Evolutionary conservation across 2,888 invertebrate genomes (phyloP).

Genomic region (Amiota minor): DNA sequence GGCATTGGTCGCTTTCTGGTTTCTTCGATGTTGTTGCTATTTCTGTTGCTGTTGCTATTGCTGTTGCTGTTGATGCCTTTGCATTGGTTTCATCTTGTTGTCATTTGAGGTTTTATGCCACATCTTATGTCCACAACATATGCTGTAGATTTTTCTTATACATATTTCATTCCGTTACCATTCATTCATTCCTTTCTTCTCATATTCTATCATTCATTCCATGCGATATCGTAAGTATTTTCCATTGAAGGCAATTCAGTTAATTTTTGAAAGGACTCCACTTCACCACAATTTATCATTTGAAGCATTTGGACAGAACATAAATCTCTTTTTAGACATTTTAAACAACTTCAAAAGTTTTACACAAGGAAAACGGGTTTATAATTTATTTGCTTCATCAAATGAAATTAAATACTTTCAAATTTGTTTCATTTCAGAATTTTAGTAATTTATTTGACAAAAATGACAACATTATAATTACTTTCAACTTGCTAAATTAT

Average conservation of each 20-base stretch:
- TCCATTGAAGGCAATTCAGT: too few species aligned
- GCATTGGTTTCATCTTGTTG: conserved; percentile 17
- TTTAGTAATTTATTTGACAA: too few species aligned
- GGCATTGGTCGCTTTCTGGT: neutral
- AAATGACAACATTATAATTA: too few species aligned
- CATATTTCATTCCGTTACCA: conserved; percentile 10
- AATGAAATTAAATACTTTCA: too few species aligned
- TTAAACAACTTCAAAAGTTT: neutral
- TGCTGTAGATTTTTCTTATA: conserved; percentile 54
- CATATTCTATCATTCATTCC: neutral
- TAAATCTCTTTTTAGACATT: neutral
- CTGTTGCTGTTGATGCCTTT: conserved; percentile 26
- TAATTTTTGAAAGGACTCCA: too few species aligned
- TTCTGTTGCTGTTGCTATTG: conserved; percentile 32
- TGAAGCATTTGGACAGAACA: conserved; percentile 2
- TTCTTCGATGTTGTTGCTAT: conserved; percentile 33
- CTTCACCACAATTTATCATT: conserved; percentile 4
- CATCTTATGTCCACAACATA: conserved; percentile 64
- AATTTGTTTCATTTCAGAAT: too few species aligned
- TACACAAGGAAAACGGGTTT: too few species aligned
- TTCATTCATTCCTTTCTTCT: neutral
- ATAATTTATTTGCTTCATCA: too few species aligned
- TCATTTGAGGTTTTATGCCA: conserved; percentile 53
- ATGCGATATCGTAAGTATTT: too few species aligned
- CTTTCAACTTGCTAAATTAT: too few species aligned